Evolutionary conservation across 2,113 vertebrate species (phyloP).

Genomic region (Caracal caracal): DNA sequence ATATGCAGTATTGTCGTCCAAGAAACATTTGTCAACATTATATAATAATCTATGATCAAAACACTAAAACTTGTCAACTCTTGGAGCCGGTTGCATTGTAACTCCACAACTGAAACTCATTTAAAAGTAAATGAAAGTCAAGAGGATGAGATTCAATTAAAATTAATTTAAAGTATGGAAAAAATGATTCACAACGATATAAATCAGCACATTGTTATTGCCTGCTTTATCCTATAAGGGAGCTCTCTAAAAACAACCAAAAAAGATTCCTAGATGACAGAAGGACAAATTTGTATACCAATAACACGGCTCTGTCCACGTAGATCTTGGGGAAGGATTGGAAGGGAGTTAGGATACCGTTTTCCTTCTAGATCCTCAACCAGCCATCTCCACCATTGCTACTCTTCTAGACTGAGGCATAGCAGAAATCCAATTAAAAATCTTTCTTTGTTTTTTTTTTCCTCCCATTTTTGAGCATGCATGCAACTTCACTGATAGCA

Average conservation of each 20-base stretch:
- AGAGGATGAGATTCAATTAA: constrained; percentile 89
- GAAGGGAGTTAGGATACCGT: constrained; percentile 54
- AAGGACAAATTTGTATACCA: constrained; percentile 72
- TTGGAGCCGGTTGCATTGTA: constrained; percentile 82
- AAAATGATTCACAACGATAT: constrained; percentile 83
- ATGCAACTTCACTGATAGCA: constrained; percentile 77
- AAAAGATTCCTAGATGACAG: constrained; percentile 77
- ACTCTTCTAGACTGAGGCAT: constrained; percentile 76
- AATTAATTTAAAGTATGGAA: constrained; percentile 86
- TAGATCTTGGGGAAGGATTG: constrained; percentile 69
- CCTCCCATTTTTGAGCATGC: constrained; percentile 70
- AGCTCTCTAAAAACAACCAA: constrained; percentile 70
- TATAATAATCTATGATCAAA: constrained; percentile 86
- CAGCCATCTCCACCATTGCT: constrained; percentile 64
- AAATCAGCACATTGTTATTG: constrained; percentile 85
- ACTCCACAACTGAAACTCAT: constrained; percentile 85
- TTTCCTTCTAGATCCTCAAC: constrained; percentile 68
- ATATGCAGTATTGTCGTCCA: constrained; percentile 75
- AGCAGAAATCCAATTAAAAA: constrained; percentile 84
- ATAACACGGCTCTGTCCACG: constrained; percentile 14
- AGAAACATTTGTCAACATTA: constrained; percentile 79
- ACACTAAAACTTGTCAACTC: constrained; percentile 84
- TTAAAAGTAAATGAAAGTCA: constrained; percentile 89
- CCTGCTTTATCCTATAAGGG: constrained; percentile 80
- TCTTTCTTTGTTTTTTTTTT: constrained; percentile 56